Percentiles rank a stretch among this genome's conserved stretches.
These are phyloP conservation scores for Sterna hirundo DNA, from an alignment of 2,113 vertebrate species.

Conservation along the genomic window DNA sequence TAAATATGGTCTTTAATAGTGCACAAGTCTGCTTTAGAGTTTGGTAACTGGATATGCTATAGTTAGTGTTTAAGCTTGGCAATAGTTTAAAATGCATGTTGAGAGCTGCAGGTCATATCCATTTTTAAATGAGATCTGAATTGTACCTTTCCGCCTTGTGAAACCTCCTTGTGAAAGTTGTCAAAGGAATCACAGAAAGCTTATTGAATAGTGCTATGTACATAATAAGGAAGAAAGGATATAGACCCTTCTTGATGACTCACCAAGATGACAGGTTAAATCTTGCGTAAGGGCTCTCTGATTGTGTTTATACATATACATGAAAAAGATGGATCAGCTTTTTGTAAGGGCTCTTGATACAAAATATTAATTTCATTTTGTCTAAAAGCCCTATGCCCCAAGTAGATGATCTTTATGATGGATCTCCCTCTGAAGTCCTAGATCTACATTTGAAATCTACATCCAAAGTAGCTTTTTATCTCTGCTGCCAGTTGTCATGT, in stretches of 20 bases:
- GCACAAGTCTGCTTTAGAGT: not conserved
- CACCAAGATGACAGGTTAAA: not conserved
- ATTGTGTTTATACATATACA: not conserved
- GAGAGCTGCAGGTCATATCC: not conserved
- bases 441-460: not conserved
- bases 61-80: not conserved
- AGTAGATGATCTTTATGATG: not conserved
- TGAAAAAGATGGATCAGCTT: not conserved
- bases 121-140: not conserved
- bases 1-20: not conserved
- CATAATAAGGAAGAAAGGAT: not conserved
- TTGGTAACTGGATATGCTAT: not conserved
- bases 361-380: not conserved
- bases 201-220: not conserved
- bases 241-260: not conserved
- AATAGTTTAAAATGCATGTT: not conserved
- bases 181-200: not conserved
- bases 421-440: not conserved
- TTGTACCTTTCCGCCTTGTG: not conserved
- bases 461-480: not conserved
- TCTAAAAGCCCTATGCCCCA: not conserved
- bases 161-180: not conserved
- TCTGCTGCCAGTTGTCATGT: not conserved
- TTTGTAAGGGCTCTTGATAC: not conserved
- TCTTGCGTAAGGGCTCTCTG: not conserved